Evolutionary conservation across 2,113 vertebrate genomes (phyloP).

Genomic region (Platichthys stellatus): DNA sequence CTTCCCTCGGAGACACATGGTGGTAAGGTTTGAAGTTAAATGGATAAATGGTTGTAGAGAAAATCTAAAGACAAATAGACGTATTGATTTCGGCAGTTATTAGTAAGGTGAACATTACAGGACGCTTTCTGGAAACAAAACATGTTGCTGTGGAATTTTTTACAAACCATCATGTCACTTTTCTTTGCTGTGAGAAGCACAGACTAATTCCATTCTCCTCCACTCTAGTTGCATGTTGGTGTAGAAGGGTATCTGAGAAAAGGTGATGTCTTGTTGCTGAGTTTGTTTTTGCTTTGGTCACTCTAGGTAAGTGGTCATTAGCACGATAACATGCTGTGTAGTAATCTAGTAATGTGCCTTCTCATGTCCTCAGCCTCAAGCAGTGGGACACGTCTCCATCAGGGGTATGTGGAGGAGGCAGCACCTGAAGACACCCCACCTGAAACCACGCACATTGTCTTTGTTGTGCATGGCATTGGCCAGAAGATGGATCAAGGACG

Average conservation of each 20-base stretch:
- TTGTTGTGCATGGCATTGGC: slow-evolving; percentile 96
- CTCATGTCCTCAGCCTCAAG: slow-evolving; percentile 87
- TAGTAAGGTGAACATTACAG: no score
- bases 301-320: not conserved
- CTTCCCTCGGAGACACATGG: no score
- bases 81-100: no score
- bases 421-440: slow-evolving; percentile 93
- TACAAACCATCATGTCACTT: no score
- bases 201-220: no score
- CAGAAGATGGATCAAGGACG: slow-evolving; percentile 99
- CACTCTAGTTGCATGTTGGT: not conserved
- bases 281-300: not conserved
- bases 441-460: slow-evolving; percentile 94
- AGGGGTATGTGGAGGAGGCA: slow-evolving; percentile 96
- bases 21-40: no score
- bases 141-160: no score
- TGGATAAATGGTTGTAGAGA: not conserved
- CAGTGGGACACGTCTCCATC: slow-evolving; percentile 93
- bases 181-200: no score
- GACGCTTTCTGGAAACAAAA: no score
- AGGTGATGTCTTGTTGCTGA: not conserved
- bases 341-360: not conserved
- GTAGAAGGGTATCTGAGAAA: not conserved
- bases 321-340: not conserved
- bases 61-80: no score